Evolutionary conservation across 2,888 invertebrate species (phyloP).

Genomic region (Plagodis pulveraria): DNA sequence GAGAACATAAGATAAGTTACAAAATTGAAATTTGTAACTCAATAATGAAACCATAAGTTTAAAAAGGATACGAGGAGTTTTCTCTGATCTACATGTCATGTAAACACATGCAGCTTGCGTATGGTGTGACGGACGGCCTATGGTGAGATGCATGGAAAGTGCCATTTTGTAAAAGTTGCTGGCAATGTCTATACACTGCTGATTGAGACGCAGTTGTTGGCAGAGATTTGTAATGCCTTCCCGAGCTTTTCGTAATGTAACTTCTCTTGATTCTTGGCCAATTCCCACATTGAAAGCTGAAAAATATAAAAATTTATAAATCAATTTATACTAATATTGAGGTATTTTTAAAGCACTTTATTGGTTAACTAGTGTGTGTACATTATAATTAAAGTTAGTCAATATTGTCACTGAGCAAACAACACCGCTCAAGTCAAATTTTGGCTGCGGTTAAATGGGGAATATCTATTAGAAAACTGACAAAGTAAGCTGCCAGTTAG

Average conservation of each 20-base stretch:
- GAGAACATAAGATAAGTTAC: not conserved
- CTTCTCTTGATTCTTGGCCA: slow-evolving; percentile 95
- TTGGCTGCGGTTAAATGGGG: too few relatives aligned
- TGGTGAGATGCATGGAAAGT: slow-evolving; percentile 91
- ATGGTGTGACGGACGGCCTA: slow-evolving; percentile 95
- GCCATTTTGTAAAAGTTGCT: slow-evolving; percentile 98
- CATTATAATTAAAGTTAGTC: too few relatives aligned
- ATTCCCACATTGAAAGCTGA: slow-evolving; percentile 91
- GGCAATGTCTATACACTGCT: slow-evolving; percentile 96
- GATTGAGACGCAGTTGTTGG: slow-evolving; percentile 94
- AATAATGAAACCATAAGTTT: not conserved
- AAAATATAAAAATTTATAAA: slow-evolving; percentile 23
- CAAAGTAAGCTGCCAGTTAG: too few relatives aligned
- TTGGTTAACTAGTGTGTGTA: too few relatives aligned
- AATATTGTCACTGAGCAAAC: too few relatives aligned
- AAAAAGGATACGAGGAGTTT: slow-evolving; percentile 95
- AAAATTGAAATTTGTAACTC: too few relatives aligned
- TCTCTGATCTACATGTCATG: slow-evolving; percentile 97
- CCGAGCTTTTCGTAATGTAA: slow-evolving; percentile 95
- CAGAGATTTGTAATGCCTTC: slow-evolving; percentile 94
- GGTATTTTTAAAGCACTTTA: too few relatives aligned
- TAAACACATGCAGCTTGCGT: slow-evolving; percentile 99
- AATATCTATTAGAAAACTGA: too few relatives aligned
- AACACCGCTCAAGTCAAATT: too few relatives aligned
- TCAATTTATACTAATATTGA: not conserved